Evolutionary conservation across 2,113 vertebrate genomes (phyloP).

Genomic region (Cinclus mexicanus): DNA sequence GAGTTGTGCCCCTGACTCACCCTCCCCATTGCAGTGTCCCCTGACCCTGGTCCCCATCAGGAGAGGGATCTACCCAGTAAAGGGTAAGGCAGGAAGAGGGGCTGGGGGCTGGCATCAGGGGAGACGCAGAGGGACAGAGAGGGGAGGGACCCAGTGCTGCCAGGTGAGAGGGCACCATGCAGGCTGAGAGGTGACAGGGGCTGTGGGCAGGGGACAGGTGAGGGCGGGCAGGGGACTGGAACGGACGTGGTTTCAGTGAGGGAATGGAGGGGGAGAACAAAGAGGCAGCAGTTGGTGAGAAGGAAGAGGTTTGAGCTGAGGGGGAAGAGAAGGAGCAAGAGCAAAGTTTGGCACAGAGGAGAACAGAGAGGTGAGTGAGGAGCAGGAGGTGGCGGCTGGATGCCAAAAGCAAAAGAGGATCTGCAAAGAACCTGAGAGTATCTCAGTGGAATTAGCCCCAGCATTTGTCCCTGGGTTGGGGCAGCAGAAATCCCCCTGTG

Average conservation of each 20-base stretch:
- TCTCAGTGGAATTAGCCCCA: neutral
- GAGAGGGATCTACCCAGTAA: accelerated
- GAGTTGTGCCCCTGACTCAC: neutral
- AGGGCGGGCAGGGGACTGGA: accelerated
- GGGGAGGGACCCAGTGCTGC: neutral
- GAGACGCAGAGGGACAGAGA: neutral
- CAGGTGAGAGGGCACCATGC: accelerated
- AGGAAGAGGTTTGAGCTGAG: neutral
- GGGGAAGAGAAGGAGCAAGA: neutral
- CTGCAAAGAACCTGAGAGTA: neutral
- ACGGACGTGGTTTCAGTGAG: neutral
- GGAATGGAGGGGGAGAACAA: neutral
- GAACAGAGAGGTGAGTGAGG: neutral
- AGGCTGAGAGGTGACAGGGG: neutral
- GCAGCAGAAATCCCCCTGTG: accelerated
- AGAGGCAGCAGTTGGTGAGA: accelerated
- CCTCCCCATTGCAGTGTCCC: accelerated
- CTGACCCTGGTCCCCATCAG: accelerated
- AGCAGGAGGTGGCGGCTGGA: accelerated
- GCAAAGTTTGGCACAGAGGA: neutral
- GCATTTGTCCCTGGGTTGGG: accelerated
- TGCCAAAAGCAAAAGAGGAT: neutral
- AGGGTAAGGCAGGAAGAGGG: neutral
- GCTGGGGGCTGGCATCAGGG: accelerated
- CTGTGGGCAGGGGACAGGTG: accelerated